Evolutionary conservation across 2,888 invertebrate species (phyloP).

Genomic region (Drosophila melanosoma): DNA sequence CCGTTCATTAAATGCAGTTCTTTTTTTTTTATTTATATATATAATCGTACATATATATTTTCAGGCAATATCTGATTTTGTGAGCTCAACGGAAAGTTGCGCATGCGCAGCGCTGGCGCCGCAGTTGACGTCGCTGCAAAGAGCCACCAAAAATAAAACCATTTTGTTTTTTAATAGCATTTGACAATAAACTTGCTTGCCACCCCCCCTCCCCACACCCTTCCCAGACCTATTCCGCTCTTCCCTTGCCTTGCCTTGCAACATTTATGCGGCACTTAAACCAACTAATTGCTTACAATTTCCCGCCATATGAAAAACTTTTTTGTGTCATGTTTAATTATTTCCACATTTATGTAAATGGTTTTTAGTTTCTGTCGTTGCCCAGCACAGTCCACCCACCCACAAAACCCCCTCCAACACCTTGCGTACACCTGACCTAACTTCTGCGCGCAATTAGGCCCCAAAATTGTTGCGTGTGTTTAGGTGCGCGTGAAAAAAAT

Average conservation of each 20-base stretch:
- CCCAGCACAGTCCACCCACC: neutral
- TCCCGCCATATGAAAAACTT: slow-evolving; percentile 69
- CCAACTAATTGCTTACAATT: slow-evolving; percentile 80
- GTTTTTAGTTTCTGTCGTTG: slow-evolving; percentile 14
- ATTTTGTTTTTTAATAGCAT: slow-evolving; percentile 49
- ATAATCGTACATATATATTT: neutral
- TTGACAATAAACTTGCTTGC: slow-evolving; percentile 52
- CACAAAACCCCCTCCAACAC: neutral
- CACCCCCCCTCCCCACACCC: accelerated
- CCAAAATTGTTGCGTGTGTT: slow-evolving; percentile 77
- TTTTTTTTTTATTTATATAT: slow-evolving; percentile 20
- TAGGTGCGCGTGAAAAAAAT: slow-evolving; percentile 77
- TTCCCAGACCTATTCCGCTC: neutral
- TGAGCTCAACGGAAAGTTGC: slow-evolving; percentile 58
- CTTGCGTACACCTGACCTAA: slow-evolving; percentile 20
- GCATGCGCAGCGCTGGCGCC: slow-evolving; percentile 62
- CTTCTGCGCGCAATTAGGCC: slow-evolving; percentile 73
- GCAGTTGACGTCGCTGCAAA: slow-evolving; percentile 18
- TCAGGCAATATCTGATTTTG: slow-evolving; percentile 64
- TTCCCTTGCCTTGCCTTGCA: slow-evolving; percentile 42
- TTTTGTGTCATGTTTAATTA: slow-evolving; percentile 78
- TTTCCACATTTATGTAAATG: slow-evolving; percentile 78
- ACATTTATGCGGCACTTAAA: slow-evolving; percentile 83
- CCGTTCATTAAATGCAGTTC: slow-evolving; percentile 72
- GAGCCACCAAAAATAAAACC: slow-evolving; percentile 3